Conservation (phyloP, 2,113 vertebrate genomes). For the Xiphophorus hellerii region DNA sequence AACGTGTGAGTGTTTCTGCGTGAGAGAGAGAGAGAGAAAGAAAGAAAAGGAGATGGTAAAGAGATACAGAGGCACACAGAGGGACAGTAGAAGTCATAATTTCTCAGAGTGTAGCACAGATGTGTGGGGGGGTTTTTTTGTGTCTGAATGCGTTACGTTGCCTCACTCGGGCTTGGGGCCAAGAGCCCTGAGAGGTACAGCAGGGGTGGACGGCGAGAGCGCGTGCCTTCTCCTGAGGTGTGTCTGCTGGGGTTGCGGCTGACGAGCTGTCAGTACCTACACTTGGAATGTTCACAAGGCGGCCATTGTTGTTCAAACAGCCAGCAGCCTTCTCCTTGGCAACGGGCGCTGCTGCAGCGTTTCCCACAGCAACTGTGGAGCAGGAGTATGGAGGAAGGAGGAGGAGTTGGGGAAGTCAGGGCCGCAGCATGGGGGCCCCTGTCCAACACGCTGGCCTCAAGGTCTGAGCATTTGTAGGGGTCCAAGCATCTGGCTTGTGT, state of each 20-base stretch:
- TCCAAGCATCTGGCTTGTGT: constrained; percentile 76
- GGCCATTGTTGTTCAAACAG: constrained; percentile 88
- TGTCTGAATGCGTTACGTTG: constrained; percentile 59
- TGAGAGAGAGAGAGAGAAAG: constrained; percentile 6
- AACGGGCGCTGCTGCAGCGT: constrained; percentile 86
- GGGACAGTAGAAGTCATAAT: constrained; percentile 70
- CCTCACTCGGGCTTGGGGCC: constrained; percentile 67
- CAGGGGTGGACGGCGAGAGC: constrained; percentile 43
- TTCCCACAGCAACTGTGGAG: constrained; percentile 85
- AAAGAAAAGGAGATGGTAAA: constrained; percentile 45
- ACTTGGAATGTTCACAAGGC: constrained; percentile 84
- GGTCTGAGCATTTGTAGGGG: constrained; percentile 72
- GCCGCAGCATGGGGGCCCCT: constrained; percentile 80
- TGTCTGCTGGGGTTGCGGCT: constrained; percentile 62
- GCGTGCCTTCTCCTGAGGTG: constrained; percentile 27
- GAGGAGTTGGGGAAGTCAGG: constrained; percentile 83
- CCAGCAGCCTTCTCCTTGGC: constrained; percentile 88
- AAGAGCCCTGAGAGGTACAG: constrained; percentile 57
- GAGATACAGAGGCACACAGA: constrained; percentile 70
- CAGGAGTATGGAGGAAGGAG: constrained; percentile 71
- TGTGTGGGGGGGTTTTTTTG: constrained; percentile 43
- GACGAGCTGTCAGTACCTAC: constrained; percentile 81
- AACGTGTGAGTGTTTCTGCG: constrained; percentile 40
- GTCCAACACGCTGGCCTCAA: constrained; percentile 81
- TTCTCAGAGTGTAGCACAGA: constrained; percentile 60